A percentile compares a stretch with the other conserved stretches of the same genome.
Evolutionary conservation across 2,888 invertebrate genomes (phyloP).

Genomic region (Leistus spinibarbis): DNA sequence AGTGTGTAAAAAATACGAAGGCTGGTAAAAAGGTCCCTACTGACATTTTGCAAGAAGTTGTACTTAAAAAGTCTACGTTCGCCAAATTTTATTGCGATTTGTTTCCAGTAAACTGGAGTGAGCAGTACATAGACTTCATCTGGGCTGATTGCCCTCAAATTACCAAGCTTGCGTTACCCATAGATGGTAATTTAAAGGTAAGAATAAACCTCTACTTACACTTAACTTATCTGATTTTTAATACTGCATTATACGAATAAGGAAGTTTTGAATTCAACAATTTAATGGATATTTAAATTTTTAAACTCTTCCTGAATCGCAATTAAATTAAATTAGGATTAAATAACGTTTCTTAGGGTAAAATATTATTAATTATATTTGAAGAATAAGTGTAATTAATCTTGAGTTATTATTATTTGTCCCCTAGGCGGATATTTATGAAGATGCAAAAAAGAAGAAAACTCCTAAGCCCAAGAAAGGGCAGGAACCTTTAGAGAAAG

Average conservation of each 20-base stretch:
- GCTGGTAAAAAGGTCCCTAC: not conserved
- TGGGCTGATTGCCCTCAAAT: conserved; percentile 60
- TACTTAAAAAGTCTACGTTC: conserved; percentile 53
- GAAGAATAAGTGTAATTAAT: no score
- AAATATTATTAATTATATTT: no score
- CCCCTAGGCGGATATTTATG: conserved; percentile 5
- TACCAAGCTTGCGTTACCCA: conserved; percentile 46
- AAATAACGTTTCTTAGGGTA: no score
- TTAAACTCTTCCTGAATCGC: no score
- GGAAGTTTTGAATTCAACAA: no score
- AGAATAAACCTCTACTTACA: no score
- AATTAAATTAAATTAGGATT: no score
- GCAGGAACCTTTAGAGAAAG: conserved; percentile 46
- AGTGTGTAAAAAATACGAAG: not conserved
- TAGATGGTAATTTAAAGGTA: conserved; percentile 53
- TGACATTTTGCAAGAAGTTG: conserved; percentile 39
- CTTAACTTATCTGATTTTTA: no score
- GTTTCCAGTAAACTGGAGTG: conserved; percentile 61
- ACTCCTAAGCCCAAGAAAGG: conserved; percentile 37
- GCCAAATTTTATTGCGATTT: conserved; percentile 61
- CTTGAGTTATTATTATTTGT: no score
- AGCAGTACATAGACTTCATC: conserved; percentile 61
- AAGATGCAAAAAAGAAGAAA: conserved; percentile 42
- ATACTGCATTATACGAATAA: no score
- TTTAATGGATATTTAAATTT: no score